phyloP scores from a whole-genome alignment of 2,888 invertebrate genomes.

The Sminthurinus aureus region DNA sequence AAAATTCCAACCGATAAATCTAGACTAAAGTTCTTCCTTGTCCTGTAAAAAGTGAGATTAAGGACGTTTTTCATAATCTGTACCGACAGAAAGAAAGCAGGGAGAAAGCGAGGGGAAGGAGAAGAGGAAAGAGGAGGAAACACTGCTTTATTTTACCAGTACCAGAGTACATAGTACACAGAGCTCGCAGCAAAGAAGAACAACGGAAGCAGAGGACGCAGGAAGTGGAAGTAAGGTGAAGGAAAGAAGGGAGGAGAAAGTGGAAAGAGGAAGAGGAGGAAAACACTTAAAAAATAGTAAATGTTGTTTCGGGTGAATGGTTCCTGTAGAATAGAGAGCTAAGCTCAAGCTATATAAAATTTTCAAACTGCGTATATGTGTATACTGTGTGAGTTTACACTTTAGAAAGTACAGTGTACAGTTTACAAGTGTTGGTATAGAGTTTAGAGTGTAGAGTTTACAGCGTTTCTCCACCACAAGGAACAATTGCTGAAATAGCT shows the following conservation, averaged over 20 bases:
- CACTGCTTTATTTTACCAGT: no score
- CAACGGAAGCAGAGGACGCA: background rate
- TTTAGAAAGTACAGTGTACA: no score
- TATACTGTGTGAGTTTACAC: no score
- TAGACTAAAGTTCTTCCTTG: constrained; percentile 26
- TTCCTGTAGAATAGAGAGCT: background rate
- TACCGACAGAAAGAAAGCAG: background rate
- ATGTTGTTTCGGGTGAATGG: background rate
- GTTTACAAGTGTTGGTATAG: no score
- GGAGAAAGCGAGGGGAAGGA: background rate
- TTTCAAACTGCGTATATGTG: no score
- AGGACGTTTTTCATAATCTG: constrained; percentile 41
- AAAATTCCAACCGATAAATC: constrained; percentile 30
- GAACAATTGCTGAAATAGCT: no score
- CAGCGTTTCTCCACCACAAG: no score
- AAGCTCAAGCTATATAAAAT: background rate
- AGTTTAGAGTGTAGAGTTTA: no score
- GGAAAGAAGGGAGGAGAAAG: background rate
- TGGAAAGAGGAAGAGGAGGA: background rate
- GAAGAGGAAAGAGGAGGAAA: constrained; percentile 1
- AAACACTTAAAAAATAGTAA: background rate
- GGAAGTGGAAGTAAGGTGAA: background rate
- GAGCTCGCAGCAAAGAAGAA: background rate
- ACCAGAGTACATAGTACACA: no score
- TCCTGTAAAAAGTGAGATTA: constrained; percentile 33